These are phyloP conservation scores for Spinibarbus caldwelli DNA, from an alignment of 2,797 vertebrate genomes.

Conservation along the genomic window DNA sequence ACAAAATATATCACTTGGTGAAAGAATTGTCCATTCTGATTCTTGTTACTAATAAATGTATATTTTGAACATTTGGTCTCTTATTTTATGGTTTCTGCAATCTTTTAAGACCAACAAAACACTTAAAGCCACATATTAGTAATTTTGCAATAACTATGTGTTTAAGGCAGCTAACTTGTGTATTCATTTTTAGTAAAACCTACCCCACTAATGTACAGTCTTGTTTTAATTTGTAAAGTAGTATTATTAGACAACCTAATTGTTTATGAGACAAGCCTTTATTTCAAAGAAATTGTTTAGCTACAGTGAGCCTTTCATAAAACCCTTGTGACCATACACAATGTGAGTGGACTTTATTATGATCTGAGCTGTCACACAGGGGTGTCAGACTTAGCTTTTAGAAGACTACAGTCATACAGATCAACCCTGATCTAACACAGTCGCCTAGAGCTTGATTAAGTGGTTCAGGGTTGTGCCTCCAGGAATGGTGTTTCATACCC, in stretches of 20 bases:
- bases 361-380: background rate
- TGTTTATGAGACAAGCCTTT: background rate
- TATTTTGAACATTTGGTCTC: background rate
- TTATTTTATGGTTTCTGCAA: background rate
- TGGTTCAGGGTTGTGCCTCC: background rate
- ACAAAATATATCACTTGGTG: background rate
- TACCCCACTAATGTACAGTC: background rate
- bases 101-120: background rate
- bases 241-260: background rate
- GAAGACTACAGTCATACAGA: background rate
- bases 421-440: background rate
- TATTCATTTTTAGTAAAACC: background rate
- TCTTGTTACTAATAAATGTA: slow-evolving; percentile 30
- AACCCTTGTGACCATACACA: background rate
- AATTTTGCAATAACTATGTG: background rate
- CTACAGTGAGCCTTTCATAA: background rate
- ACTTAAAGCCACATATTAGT: no score
- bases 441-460: background rate
- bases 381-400: background rate
- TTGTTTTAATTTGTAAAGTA: background rate
- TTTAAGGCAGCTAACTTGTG: background rate
- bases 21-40: slow-evolving; percentile 3
- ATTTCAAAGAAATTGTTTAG: background rate
- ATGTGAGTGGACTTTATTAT: background rate
- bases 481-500: background rate